phyloP scores from a whole-genome alignment of 2,797 vertebrate species.

The Leptodactylus fallax region DNA sequence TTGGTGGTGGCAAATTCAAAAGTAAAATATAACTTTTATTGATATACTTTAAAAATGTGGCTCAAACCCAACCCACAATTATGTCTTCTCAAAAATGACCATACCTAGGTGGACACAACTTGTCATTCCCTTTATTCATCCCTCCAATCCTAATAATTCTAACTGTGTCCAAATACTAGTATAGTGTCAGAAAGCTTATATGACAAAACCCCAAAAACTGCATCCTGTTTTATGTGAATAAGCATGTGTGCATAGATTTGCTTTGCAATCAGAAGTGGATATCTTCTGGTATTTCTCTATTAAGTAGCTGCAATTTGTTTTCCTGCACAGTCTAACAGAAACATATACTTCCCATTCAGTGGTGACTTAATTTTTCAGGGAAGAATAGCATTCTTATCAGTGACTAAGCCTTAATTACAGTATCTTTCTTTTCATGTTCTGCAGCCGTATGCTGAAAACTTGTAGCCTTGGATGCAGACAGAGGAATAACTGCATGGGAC shows the following conservation, averaged over 20 bases:
- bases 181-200: too few species aligned
- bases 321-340: slow-evolving; percentile 6
- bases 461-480: slow-evolving; percentile 31
- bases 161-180: too few species aligned
- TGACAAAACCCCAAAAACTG: too few species aligned
- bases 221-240: not conserved
- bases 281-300: not conserved
- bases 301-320: slow-evolving; percentile 21
- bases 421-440: slow-evolving; percentile 49
- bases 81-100: too few species aligned
- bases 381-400: slow-evolving; percentile 38
- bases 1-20: too few species aligned
- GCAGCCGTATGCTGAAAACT: slow-evolving; percentile 31
- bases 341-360: not conserved
- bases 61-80: too few species aligned
- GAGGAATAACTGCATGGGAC: slow-evolving; percentile 39
- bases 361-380: slow-evolving; percentile 32
- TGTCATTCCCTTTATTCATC: too few species aligned
- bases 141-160: too few species aligned
- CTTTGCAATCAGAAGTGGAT: not conserved
- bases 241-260: not conserved
- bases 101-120: too few species aligned
- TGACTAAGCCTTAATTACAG: slow-evolving; percentile 51
- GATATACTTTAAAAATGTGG: too few species aligned
- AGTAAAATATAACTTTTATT: too few species aligned